Evolutionary conservation across 2,888 invertebrate species (phyloP), one percentile per base, ranked within the genome.

Genomic region (Eurois occulta): DNA sequence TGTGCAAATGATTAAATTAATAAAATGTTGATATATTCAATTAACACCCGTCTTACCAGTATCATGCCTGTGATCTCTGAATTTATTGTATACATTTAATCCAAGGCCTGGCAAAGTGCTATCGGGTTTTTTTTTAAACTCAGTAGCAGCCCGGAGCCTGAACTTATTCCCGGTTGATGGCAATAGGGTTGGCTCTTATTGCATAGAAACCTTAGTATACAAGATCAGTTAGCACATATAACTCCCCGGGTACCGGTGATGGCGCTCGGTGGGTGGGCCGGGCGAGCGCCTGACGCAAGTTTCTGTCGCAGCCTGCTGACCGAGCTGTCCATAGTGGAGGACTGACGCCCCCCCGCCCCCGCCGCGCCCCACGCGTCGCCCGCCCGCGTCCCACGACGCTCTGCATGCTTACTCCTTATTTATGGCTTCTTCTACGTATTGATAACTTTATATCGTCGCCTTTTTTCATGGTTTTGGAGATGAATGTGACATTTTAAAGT

Each of bases 281-380:
- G 62, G 21, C 38, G 48, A 6, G 60, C 32, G 52, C 90, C 90
- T 94, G 92, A 94, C 92, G 86, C 88, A 79, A 78, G 88, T 92
- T 91, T 95, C 95, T 92, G 52, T 72, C 96, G 93, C 97, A 97
- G 96, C 95, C 95, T 96, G 90, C 96, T 96, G 95, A 96, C 96
- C 91, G 96, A 96, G 92, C 96, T 97, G 88, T 92, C 91, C 92
- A 97, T 97, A 93, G 96, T 96, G 91, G 97, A 97, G 93, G 96
- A 96, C 93, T 96, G 95, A 94, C 88, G 1, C 1, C 4, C 64
- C 64, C 64, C 68, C 62, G 71, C 70, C 74, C 79, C 58, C 65
- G 72, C 79, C 75, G 68, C 75, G 62, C 74, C 77, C 80, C 73
- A 73, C 38, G 18, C 43, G 46, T 65, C 68, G 65, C 72, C 84